Percentiles rank a stretch among this genome's conserved stretches.
These are phyloP conservation scores for Rugalucina vietnamica DNA, from an alignment of 2,888 invertebrate genomes.

Conservation along the genomic window DNA sequence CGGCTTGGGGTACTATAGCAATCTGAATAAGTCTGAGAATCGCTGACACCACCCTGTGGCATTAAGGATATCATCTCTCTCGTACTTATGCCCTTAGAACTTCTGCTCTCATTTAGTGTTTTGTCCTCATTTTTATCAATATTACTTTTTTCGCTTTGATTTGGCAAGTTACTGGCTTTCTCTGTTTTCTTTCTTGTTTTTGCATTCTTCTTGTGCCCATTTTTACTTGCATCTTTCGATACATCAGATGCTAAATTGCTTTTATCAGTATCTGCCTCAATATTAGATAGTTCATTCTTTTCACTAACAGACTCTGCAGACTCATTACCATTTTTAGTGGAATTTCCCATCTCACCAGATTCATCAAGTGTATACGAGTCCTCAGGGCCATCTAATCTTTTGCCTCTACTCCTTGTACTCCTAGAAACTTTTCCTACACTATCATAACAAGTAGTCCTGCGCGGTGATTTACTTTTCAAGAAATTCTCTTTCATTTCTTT, in stretches of 20 bases:
- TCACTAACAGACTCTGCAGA: background rate
- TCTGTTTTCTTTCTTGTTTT: too few species aligned
- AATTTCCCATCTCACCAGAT: background rate
- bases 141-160: too few species aligned
- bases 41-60: too few species aligned
- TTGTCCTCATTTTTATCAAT: too few species aligned
- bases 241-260: too few species aligned
- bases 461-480: background rate
- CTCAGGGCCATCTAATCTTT: background rate
- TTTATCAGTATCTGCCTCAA: too few species aligned
- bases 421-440: background rate
- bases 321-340: background rate
- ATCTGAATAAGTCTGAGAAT: too few species aligned
- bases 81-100: background rate
- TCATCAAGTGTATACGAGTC: background rate
- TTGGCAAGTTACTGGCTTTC: too few species aligned
- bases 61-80: background rate
- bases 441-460: background rate
- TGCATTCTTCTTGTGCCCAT: too few species aligned
- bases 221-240: background rate
- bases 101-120: too few species aligned
- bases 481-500: background rate
- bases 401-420: background rate
- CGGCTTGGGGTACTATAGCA: too few species aligned
- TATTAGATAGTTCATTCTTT: background rate